These are phyloP conservation scores for Lerema accius DNA, from an alignment of 1,140 invertebrate species.

Conservation along the genomic window DNA sequence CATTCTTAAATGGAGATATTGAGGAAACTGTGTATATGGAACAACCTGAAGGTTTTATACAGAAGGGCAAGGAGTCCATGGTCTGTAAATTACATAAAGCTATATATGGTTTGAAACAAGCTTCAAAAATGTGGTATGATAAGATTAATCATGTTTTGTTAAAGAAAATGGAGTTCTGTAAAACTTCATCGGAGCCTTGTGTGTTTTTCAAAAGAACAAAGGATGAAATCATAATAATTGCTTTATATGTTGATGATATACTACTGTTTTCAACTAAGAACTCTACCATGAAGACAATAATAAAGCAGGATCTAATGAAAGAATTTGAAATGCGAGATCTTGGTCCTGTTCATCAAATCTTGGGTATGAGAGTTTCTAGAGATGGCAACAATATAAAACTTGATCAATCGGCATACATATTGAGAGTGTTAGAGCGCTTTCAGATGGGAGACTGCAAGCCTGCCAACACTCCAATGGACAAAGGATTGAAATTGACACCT, in stretches of 20 bases:
- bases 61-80: no score
- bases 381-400: no score
- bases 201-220: neutral
- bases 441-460: no score
- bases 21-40: conserved; percentile 17
- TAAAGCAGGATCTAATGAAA: conserved; percentile 57
- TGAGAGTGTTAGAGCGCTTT: no score
- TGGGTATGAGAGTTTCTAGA: no score
- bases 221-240: neutral
- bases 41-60: neutral
- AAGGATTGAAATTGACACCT: neutral
- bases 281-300: conserved; percentile 6
- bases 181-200: conserved; percentile 11
- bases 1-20: conserved; percentile 29
- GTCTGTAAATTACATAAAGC: no score
- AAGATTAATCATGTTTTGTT: neutral
- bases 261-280: conserved; percentile 17
- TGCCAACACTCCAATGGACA: no score
- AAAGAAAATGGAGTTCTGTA: neutral
- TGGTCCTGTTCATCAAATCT: neutral
- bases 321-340: conserved; percentile 22
- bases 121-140: neutral
- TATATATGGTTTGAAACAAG: no score
- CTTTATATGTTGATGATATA: conserved; percentile 10
- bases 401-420: no score